Base-by-base conservation (phyloP, 1,140 invertebrate genomes). In the Eupeodes corollae region DNA sequence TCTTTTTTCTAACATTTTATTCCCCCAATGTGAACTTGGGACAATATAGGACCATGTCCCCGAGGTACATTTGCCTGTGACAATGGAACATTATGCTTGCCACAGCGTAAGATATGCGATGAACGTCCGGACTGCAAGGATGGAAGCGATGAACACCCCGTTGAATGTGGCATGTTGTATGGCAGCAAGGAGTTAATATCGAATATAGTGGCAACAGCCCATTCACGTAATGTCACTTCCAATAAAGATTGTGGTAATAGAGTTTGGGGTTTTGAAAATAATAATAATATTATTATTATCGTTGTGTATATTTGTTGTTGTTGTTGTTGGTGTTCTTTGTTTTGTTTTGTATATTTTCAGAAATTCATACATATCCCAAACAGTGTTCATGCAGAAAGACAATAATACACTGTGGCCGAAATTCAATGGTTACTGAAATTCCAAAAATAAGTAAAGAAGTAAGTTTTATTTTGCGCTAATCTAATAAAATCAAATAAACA, bases 41-140 rank as follows among this genome's bases (percentile, higher is more conserved):
- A 26, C 21, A 26, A 26, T n/a, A n/a, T 43, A 70, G 68, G 67
- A 45, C 57, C 61, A 21, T 86, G 83, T 67, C 73, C 75, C 3
- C 64, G 73, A 35, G 80, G 80, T 49, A 77, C 80, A 41, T 86
- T 85, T 65, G 72, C 75, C 38, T 90, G 87, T 63, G 64, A 71
- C 10, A 75, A 76, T 43, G 83, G 79, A 46, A 71, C 72, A n/a
- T 75, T 76, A 42, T 90, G 87, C 62, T 74, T 86, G 6, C 73
- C 77, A 6, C 75, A 77, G 52, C 75, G 75, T 54, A 71, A 73
- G 52, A 72, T 83, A 48, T 88, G 84, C 63, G 76, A 87, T 61
- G 72, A 74, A 3, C 55, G 70, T 18, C 42, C 51, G 2, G 82
- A 90, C 58, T 91, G 88, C 71, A 71, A 73, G 10, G 74, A 83